Base-by-base conservation (phyloP, 2,797 vertebrate genomes). In the Acanthiza pusilla region DNA sequence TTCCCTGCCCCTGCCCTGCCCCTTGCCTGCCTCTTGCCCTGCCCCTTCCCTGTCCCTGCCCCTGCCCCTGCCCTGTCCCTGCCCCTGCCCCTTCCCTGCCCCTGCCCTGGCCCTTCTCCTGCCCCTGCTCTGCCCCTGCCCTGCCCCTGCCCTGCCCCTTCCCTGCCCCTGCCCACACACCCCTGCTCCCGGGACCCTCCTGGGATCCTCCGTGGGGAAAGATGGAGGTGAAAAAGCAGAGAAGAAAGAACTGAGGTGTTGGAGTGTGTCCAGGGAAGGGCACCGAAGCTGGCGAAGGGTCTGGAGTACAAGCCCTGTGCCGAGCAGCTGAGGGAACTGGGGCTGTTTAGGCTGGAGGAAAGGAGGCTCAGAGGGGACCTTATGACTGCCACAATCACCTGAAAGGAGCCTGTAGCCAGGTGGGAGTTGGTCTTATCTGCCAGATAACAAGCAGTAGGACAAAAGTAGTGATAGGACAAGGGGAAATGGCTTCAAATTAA, bases 191-290 rank as follows among this genome's bases (percentile, higher is more conserved):
- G 8, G 16, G 3, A 13, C 36, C 10, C 38, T 43, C 26, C 5
- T 2, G 0, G 18, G 12, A 22, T 38, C 14, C 51, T 38, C 30
- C 32, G 2, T 2, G 34, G 30, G 5, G 25, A 29, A 16, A 9
- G 50, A 1, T 4, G 63, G 15, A 45, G 32, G 45, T 5, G 54
- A 1, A 10, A n/a, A 16, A 36, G 38, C 18, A 23, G 58, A 12
- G 36, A 2, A 0, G 6, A 19, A 50, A 10, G 66, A 53, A 1
- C 15, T 25, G 3, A 17, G 43, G 25, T 4, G 54, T 47, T 61
- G 61, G 25, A 75, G 42, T 0, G 3, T 17, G 51, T 45, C 50
- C 79, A 30, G 50, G 40, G 65, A 51, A 70, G 30, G 20, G 29
- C 20, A 11, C 2, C 1, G 7, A 29, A 45, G 29, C 57, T 22